Percentiles rank a stretch among this genome's conserved stretches.
Evolutionary conservation across 2,113 vertebrate species (phyloP).

Genomic region (Triplophysa tibetana): DNA sequence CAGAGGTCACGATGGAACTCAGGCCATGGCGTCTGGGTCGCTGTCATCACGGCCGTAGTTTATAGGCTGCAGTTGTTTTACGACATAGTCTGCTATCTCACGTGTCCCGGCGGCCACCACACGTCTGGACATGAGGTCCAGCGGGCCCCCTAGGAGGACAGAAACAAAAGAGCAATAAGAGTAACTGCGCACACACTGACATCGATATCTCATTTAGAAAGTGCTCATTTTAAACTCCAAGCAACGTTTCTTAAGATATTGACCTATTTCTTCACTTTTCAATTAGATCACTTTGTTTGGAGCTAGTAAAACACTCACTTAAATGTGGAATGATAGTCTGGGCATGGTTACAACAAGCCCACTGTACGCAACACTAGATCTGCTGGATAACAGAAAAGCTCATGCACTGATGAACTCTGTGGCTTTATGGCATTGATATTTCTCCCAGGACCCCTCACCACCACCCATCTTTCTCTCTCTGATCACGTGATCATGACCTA

Average conservation of each 20-base stretch:
- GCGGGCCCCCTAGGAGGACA: slow-evolving; percentile 76
- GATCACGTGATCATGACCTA: slow-evolving; percentile 53
- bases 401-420: slow-evolving; percentile 1
- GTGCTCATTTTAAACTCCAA: not conserved
- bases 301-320: not conserved
- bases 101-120: slow-evolving; percentile 82
- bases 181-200: not conserved
- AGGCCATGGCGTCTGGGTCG: slow-evolving; percentile 41
- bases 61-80: slow-evolving; percentile 82
- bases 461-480: not conserved
- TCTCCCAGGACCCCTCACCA: slow-evolving; percentile 14
- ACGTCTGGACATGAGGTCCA: slow-evolving; percentile 87
- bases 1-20: slow-evolving; percentile 13
- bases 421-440: slow-evolving; percentile 3
- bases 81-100: slow-evolving; percentile 80
- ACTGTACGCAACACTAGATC: not conserved
- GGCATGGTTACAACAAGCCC: not conserved
- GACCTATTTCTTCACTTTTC: not conserved
- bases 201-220: too few relatives aligned
- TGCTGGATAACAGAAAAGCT: not conserved
- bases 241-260: not conserved
- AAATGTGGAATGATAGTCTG: not conserved
- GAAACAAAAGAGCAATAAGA: slow-evolving; percentile 37
- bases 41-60: slow-evolving; percentile 80
- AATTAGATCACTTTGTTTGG: not conserved